Conservation (phyloP, 1,140 invertebrate species). For the Acromyrmex heyeri region DNA sequence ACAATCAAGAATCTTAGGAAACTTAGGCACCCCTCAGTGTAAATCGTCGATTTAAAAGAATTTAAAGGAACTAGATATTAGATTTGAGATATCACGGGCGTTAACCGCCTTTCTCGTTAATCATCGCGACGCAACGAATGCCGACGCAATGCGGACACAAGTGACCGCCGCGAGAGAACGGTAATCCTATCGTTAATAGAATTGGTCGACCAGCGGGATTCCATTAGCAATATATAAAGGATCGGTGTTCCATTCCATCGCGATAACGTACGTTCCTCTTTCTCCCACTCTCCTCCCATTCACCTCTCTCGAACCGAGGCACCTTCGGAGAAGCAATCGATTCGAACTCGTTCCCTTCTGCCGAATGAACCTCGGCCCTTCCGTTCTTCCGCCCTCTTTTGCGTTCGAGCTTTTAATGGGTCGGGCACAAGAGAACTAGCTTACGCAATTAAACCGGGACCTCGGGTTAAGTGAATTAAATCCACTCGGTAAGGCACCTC, state of each 20-base stretch:
- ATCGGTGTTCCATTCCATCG: conserved; percentile 57
- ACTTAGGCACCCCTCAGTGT: neutral
- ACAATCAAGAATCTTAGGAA: conserved; percentile 3
- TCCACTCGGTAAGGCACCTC: conserved; percentile 42
- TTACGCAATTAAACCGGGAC: conserved; percentile 79
- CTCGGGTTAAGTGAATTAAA: conserved; percentile 63
- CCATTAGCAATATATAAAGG: conserved; percentile 68
- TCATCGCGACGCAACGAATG: conserved; percentile 24
- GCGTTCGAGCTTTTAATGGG: conserved; percentile 72
- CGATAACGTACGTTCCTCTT: conserved; percentile 39
- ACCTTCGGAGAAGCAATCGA: conserved; percentile 58
- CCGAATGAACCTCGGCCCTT: conserved; percentile 42
- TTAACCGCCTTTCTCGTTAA: conserved; percentile 45
- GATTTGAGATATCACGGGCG: conserved; percentile 12
- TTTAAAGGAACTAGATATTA: conserved; percentile 3
- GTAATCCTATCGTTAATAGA: conserved; percentile 62
- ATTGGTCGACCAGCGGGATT: conserved; percentile 57
- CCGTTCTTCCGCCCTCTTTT: conserved; percentile 14
- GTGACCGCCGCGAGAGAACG: conserved; percentile 42
- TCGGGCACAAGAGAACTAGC: conserved; percentile 62
- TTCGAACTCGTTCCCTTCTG: conserved; percentile 62
- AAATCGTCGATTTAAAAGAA: conserved; percentile 4
- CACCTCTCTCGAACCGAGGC: neutral
- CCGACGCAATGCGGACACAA: conserved; percentile 37
- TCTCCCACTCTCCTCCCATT: neutral